phyloP scores from a whole-genome alignment of 2,797 vertebrate genomes.

The Trematomus bernacchii region DNA sequence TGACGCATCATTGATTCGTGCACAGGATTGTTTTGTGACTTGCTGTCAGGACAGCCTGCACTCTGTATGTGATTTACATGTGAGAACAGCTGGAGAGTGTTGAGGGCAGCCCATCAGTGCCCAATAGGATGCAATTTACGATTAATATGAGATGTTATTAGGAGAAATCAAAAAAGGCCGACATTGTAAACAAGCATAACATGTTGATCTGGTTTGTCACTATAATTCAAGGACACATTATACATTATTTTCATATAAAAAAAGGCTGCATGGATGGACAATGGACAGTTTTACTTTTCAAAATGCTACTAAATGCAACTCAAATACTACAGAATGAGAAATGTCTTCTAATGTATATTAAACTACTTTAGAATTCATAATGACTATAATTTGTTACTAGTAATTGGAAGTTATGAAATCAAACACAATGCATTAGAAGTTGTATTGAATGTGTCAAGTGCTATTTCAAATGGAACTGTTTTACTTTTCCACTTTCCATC shows the following conservation, averaged over 20 bases:
- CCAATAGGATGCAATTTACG: not conserved
- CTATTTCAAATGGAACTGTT: constrained; percentile 28
- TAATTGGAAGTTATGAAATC: not conserved
- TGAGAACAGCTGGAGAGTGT: constrained; percentile 71
- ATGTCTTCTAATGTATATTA: not conserved
- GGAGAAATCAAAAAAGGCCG: not conserved
- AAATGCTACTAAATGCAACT: not conserved
- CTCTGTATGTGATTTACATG: constrained; percentile 68
- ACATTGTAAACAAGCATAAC: not conserved
- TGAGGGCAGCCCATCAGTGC: not conserved
- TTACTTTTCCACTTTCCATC: constrained; percentile 50
- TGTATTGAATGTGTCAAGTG: constrained; percentile 9
- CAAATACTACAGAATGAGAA: not conserved
- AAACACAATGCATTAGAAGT: constrained; percentile 1
- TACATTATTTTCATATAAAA: not conserved
- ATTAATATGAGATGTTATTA: not conserved
- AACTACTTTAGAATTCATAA: not conserved
- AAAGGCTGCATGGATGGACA: too few relatives aligned
- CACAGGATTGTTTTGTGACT: constrained; percentile 47
- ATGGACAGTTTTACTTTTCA: not conserved
- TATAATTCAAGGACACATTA: not conserved
- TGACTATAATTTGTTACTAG: not conserved
- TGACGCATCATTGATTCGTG: constrained; percentile 60
- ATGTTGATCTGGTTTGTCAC: not conserved
- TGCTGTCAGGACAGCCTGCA: constrained; percentile 58